Evolutionary conservation across 2,888 invertebrate genomes (phyloP).

Genomic region (Halictus ligatus): DNA sequence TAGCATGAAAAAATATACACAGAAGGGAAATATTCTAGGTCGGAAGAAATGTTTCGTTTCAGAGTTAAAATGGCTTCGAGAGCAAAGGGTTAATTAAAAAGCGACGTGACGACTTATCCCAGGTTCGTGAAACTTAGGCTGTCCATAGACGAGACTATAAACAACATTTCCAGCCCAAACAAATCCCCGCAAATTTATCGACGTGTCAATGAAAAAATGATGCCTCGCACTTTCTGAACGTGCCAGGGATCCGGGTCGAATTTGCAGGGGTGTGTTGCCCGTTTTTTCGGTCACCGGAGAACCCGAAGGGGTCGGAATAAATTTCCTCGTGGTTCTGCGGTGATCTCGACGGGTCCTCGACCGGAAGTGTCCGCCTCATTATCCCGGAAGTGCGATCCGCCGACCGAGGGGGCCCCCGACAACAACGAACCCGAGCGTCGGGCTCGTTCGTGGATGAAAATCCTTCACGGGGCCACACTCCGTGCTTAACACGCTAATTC

Average conservation of each 20-base stretch:
- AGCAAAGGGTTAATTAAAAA: no score
- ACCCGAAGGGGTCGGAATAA: neutral
- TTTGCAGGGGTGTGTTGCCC: neutral
- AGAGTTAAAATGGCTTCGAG: no score
- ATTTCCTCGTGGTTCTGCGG: slow-evolving; percentile 22
- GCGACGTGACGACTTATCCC: no score
- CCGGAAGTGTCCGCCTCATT: slow-evolving; percentile 33
- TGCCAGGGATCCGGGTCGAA: neutral
- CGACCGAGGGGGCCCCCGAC: neutral
- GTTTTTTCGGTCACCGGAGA: neutral
- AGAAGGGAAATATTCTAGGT: no score
- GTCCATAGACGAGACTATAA: no score
- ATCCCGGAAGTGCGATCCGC: slow-evolving; percentile 18
- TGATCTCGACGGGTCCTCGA: neutral
- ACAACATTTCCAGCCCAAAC: no score
- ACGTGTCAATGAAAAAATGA: no score
- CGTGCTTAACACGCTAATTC: slow-evolving; percentile 54
- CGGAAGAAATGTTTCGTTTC: no score
- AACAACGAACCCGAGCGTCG: slow-evolving; percentile 22
- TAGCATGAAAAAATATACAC: no score
- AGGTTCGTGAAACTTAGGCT: no score
- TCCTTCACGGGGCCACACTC: neutral
- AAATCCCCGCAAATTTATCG: no score
- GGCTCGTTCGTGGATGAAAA: slow-evolving; percentile 7
- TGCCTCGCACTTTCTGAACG: no score